Base-by-base conservation (phyloP, 1,140 invertebrate genomes). In the Psix sp. region DNA sequence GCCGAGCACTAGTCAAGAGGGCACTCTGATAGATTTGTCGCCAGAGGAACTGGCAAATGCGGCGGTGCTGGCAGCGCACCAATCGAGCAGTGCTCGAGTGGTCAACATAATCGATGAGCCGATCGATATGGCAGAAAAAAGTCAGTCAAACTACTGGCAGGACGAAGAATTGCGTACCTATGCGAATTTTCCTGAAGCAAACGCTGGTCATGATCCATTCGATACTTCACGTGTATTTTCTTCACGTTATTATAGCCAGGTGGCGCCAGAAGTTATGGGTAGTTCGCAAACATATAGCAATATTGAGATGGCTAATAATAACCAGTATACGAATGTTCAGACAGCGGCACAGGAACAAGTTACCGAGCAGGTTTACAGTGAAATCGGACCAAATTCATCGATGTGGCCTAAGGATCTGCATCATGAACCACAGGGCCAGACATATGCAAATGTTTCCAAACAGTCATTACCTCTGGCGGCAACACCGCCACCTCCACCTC, bases 21-120 rank as follows among this genome's bases (percentile, higher is more conserved):
- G 88, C 45, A 83, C 90, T 14, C 78, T 91, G 5, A 91, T 91
- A 15, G 91, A 92, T 59, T 82, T 92, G 2, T 91, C 90, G 0
- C 89, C 90, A 0, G 90, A 91, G 33, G 84, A 89, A 35, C 51
- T 85, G 13, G 82, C 81, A 2, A 82, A 78, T 6, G 79, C 80
- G 0, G 79, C 73, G 10, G 77, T 73, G 3, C 13, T 76, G 0
- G 39, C 60, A 15, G 15, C 42, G 14, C 51, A 66, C 3, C 57
- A 79, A 5, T 46, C 72, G 0, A 77, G 79, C 11, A 56, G 54
- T 72, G 80, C 76, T 3, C 79, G 78, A 51, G 82, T 86, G 0
- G 84, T 91, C 7, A 94, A 92, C 29, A 88, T 95, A 60, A 83
- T 94, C 0, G 94, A 94, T 79, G 92, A 94, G 63, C 93, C 93